These are phyloP conservation scores for Apocheima hispidaria DNA, from an alignment of 2,888 invertebrate genomes.

Conservation along the genomic window DNA sequence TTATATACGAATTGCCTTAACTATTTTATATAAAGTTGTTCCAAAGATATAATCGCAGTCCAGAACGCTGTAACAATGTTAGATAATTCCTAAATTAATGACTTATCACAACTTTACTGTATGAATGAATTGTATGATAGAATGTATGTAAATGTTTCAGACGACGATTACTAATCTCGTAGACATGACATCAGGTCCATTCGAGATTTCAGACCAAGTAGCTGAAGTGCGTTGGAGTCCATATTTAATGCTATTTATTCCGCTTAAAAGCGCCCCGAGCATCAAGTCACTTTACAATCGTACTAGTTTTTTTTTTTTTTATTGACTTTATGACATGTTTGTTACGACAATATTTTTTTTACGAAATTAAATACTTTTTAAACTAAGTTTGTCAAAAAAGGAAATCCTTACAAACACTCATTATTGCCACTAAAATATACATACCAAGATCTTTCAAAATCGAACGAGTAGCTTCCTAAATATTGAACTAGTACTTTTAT, in stretches of 20 bases:
- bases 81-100: constrained; percentile 55
- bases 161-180: not conserved
- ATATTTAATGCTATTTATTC: not conserved
- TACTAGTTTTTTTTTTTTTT: too few species aligned
- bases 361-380: not conserved
- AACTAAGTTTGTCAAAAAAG: too few species aligned
- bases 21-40: constrained; percentile 13
- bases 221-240: not conserved
- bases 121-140: constrained; percentile 47
- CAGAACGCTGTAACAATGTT: constrained; percentile 44
- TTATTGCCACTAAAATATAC: not conserved
- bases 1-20: constrained; percentile 11
- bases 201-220: not conserved
- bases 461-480: not conserved
- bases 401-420: not conserved
- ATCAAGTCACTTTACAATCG: too few species aligned
- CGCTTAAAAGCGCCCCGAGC: not conserved
- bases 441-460: not conserved
- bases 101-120: constrained; percentile 47
- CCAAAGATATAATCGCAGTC: constrained; percentile 42
- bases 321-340: too few species aligned
- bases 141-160: constrained; percentile 49
- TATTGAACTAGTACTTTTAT: not conserved
- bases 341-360: too few species aligned
- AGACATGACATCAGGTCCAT: not conserved